Base-by-base conservation (phyloP, 2,888 invertebrate genomes). In the Netelia inedita region DNA sequence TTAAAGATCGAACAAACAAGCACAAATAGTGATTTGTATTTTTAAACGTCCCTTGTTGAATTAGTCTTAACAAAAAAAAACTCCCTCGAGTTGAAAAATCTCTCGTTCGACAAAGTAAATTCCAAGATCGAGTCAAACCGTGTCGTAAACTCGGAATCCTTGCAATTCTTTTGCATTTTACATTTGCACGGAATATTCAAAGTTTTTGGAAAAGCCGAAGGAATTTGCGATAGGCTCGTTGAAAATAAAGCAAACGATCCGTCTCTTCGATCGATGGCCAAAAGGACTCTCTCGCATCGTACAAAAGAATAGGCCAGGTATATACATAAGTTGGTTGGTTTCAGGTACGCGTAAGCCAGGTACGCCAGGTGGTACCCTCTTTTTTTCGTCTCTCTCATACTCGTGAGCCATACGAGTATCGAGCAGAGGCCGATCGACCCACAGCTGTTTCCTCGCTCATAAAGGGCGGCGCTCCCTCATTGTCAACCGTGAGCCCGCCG, bases 361-460 rank as follows among this genome's bases (percentile, higher is more conserved):
- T 92, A 93, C 90, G 92, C 93, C 93, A 93, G 93, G 93, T 93
- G 93, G 91, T 90, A 91, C 91, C 91, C 91, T 92, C 91, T 90
- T 92, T 92, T 87, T 83, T 83, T 79, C 73, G 86, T 90, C 89
- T 88, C 86, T 85, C 82, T 87, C 80, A 85, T 69, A 82, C 85
- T 81, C 81, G 35, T 43, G 55, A 11, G 59, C 72, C 59, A 61
- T 46, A 10, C 50, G 61, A 59, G n/a, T 8, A 19, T 71, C 71
- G 53, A 73, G 81, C 69, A 61, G 50, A 61, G 59, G 16, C 76
- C 80, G 81, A 82, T 90, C 91, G 91, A 87, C 86, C 87, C 92
- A 93, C 93, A 93, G 93, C 93, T 93, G 93, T 93, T 93, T 93
- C 92, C 93, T 92, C 90, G 88, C 86, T 90, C 89, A 89, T 88